Base-by-base conservation (phyloP, 2,888 invertebrate species). In the Tetragnatha montana region DNA sequence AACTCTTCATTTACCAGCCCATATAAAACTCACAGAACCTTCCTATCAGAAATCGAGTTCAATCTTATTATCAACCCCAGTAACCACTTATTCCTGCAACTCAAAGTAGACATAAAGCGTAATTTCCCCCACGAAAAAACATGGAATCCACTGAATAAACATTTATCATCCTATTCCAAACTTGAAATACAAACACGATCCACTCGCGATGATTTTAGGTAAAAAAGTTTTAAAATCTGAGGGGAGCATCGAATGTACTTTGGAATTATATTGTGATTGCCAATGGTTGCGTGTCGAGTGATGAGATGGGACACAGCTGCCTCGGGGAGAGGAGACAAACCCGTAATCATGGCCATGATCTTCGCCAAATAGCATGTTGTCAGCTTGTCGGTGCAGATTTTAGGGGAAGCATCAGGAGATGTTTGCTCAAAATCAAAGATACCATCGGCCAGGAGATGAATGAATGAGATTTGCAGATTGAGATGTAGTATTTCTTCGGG, bases 261-360 rank as follows among this genome's bases (percentile, higher is more conserved):
- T 71, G 73, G 51, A 82, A 82, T 82, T 74, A 82, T 74, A 35
- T 35, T 60, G 74, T 82, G 47, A 82, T 82, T 82, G 49, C 17
- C 73, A 74, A 74, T 21, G 8, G 51, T 51, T 71, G 74, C 60
- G 82, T 74, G 74, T 60, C 22, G n/a, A 35, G 60, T 8, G 6
- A 22, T n/a, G 35, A 51, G 50, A 74, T 21, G 8, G 6, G 10
- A 51, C 22, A 21, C 17, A 51, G n/a, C 4, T 6, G 51, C 73
- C 35, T 14, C 1, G 10, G 71, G 81, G 49, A 50, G 70, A 51
- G 12, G 10, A 73, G 10, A 68, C 60, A 68, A 85, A 87, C 87
- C 50, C 21, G 50, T 35, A 87, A 87, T 87, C 87, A 87, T 80
- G 35, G 12, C 74, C 70, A 35, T 17, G 69, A 87, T 87, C 73